Percentiles rank a stretch among this genome's conserved stretches.
Evolutionary conservation across 2,888 invertebrate genomes (phyloP).

Genomic region (Resseliella maxima): DNA sequence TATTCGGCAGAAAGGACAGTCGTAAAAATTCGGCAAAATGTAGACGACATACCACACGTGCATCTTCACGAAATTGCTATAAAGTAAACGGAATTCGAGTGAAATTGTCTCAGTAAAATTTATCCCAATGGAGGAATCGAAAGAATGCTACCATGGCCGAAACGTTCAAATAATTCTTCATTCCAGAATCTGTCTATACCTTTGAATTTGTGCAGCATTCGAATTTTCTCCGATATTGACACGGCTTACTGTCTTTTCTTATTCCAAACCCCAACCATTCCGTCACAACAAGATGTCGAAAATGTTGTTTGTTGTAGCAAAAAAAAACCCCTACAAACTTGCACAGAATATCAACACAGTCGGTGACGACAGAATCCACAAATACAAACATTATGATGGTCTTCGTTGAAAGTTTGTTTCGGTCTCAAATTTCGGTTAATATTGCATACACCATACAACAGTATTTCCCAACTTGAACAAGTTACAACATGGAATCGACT

Average conservation of each 20-base stretch:
- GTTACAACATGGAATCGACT: neutral
- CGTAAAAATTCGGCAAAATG: conserved; percentile 4
- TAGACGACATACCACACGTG: neutral
- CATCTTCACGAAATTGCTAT: conserved; percentile 41
- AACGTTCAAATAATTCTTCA: conserved; percentile 21
- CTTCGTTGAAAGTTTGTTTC: conserved; percentile 42
- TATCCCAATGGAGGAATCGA: neutral
- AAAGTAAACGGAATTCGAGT: conserved; percentile 17
- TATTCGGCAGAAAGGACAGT: neutral
- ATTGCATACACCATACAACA: neutral
- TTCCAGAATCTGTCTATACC: neutral
- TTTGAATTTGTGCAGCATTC: neutral
- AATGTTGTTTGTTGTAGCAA: neutral
- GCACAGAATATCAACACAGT: conserved; percentile 22
- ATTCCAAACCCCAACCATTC: too few species aligned
- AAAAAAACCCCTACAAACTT: too few species aligned
- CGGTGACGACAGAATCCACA: conserved; percentile 3
- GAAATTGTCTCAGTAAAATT: neutral
- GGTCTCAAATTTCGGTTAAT: neutral
- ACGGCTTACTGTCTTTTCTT: neutral
- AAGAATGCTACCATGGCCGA: neutral
- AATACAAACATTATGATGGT: conserved; percentile 43
- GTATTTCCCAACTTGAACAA: neutral
- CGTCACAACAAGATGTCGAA: neutral
- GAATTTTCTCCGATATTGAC: neutral